phyloP scores from a whole-genome alignment of 2,113 vertebrate genomes.

The Sialia sialis region DNA sequence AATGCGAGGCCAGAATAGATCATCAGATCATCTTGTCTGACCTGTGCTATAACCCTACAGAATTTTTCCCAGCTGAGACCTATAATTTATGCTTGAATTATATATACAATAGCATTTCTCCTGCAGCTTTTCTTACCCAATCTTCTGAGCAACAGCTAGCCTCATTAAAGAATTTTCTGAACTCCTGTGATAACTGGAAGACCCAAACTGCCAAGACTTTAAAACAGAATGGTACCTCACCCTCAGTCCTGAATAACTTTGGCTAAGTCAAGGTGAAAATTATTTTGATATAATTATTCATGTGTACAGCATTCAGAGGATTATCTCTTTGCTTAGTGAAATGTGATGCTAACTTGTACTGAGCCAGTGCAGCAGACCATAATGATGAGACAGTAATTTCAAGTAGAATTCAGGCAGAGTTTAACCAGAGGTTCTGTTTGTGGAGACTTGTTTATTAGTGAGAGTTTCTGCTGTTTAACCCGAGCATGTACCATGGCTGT shows the following conservation, averaged over 20 bases:
- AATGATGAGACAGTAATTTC: not conserved
- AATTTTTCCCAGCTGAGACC: not conserved
- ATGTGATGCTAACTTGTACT: not conserved
- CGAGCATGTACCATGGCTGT: rapidly evolving
- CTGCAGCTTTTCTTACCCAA: not conserved
- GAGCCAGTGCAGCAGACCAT: not conserved
- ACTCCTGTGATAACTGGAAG: not conserved
- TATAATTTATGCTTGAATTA: conserved; percentile 23
- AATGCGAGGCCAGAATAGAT: not conserved
- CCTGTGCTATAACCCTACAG: not conserved
- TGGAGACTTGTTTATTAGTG: not conserved
- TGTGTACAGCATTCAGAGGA: not conserved
- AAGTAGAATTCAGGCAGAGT: not conserved
- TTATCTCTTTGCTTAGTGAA: not conserved
- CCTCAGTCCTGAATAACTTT: not conserved
- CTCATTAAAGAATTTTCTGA: not conserved
- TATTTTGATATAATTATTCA: not conserved
- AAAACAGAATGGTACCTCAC: not conserved
- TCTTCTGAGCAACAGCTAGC: not conserved
- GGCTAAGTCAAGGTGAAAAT: not conserved
- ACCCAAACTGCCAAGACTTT: not conserved
- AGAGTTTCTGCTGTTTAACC: not conserved
- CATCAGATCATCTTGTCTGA: not conserved
- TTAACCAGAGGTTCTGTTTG: not conserved
- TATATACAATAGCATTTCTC: not conserved